Evolutionary conservation across 2,113 vertebrate species (phyloP), one percentile per base, ranked within the genome.

Genomic region (Otocyon megalotis): DNA sequence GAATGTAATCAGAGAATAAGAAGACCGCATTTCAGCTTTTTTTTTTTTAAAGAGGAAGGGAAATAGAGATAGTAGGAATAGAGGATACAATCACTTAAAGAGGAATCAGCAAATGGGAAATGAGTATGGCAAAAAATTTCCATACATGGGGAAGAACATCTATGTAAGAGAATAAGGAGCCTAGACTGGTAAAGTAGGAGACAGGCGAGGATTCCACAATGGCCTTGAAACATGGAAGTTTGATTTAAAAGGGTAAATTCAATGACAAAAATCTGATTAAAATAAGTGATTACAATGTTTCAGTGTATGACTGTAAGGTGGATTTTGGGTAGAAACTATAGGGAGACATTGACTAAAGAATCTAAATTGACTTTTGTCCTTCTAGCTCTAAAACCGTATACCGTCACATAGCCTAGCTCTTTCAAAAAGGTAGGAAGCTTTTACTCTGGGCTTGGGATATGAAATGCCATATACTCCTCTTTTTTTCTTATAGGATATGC

Each of bases 401-500:
- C 19, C 15, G 13, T 71, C 22, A 4, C 26, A 11, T 0, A 26
- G 48, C 17, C 1, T 1, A 63, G 43, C n/a, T 72, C 62, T 32
- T 16, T 67, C 88, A 67, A 79, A n/a, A 81, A 2, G 48, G 12
- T 5, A 4, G 20, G 48, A 26, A 67, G 30, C 32, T 28, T 56
- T 5, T n/a, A 14, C 35, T 72, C 17, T 10, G n/a, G 43, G 14
- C 22, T 37, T 35, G 8, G 28, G 58, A 14, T 62, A n/a, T 10
- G 7, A 96, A 92, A 74, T 53, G 5, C 1, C 86, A 0, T 77
- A 53, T 93, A 88, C n/a, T 80, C 48, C 62, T 80, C 32, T 85
- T 97, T 69, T 89, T 35, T 80, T 56, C 50, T 32, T 43, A 12
- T 72, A 99, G 99, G 99, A 99, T 88, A 99, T n/a, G n/a, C n/a